Evolutionary conservation across 2,113 vertebrate genomes (phyloP).

Genomic region (Seriola dumerili): DNA sequence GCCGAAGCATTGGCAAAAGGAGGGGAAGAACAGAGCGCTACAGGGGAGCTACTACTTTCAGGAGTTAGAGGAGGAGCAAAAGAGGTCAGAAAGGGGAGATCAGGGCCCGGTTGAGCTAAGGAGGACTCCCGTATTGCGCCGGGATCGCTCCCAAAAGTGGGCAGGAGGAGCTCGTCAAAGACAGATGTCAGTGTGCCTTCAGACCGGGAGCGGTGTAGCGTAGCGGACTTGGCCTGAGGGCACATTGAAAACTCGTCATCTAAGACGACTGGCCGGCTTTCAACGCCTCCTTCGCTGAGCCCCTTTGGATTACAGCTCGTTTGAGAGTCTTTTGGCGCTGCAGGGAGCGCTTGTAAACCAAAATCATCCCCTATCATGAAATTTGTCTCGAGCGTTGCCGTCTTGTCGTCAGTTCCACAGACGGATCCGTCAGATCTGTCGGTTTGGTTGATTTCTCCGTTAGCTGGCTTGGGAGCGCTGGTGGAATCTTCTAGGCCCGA

Average conservation of each 20-base stretch:
- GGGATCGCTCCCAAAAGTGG: conserved; percentile 71
- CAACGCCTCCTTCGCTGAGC: neutral
- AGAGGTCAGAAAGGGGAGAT: conserved; percentile 77
- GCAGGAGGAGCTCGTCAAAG: conserved; percentile 64
- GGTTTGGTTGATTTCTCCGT: neutral
- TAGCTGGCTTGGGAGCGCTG: no score
- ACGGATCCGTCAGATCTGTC: neutral
- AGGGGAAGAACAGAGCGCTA: conserved; percentile 70
- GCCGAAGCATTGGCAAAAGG: conserved; percentile 60
- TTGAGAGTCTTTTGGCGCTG: neutral
- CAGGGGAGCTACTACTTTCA: conserved; percentile 54
- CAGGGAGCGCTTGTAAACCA: neutral
- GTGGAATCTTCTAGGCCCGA: neutral
- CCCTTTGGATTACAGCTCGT: conserved; percentile 9
- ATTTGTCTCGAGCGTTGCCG: neutral
- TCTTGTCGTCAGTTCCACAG: neutral
- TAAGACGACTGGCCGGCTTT: neutral
- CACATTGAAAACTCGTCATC: neutral
- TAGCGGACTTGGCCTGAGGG: neutral
- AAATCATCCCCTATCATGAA: neutral
- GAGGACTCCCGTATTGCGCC: conserved; percentile 38
- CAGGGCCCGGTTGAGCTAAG: conserved; percentile 29
- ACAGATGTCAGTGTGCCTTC: conserved; percentile 30
- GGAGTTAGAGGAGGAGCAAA: conserved; percentile 65
- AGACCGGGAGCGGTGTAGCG: conserved; percentile 65